Percentiles rank a stretch among this genome's conserved stretches.
phyloP scores from a whole-genome alignment of 2,888 invertebrate species.

The Aspidapion aeneum region DNA sequence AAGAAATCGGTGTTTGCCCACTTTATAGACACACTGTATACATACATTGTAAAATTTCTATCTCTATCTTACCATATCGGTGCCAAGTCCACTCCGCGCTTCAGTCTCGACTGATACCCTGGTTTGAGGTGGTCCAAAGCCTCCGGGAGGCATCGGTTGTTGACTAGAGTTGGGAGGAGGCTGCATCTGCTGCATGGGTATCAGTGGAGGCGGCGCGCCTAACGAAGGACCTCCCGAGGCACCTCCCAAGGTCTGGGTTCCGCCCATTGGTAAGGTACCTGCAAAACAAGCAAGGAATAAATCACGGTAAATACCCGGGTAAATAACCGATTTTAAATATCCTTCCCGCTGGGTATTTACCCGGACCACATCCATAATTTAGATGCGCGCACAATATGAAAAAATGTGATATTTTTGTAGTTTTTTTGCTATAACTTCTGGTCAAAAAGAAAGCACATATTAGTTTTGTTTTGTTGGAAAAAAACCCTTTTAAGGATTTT shows the following conservation, averaged over 20 bases:
- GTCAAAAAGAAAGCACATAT: no score
- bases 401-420: no score
- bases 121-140: background rate
- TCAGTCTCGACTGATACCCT: background rate
- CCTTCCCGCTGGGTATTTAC: no score
- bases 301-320: slow-evolving; percentile 1
- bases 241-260: background rate
- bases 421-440: no score
- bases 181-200: background rate
- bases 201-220: background rate
- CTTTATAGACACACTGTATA: no score
- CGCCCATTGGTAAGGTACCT: background rate
- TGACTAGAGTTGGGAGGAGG: background rate
- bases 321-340: slow-evolving; percentile 2
- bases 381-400: no score
- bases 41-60: no score
- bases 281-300: background rate
- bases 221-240: background rate
- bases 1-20: no score
- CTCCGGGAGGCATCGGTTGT: background rate
- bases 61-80: background rate
- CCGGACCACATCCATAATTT: no score
- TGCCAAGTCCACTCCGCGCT: background rate
- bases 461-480: no score
- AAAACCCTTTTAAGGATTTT: no score